Conservation (phyloP, 2,797 vertebrate species). For the Meda fulgida region DNA sequence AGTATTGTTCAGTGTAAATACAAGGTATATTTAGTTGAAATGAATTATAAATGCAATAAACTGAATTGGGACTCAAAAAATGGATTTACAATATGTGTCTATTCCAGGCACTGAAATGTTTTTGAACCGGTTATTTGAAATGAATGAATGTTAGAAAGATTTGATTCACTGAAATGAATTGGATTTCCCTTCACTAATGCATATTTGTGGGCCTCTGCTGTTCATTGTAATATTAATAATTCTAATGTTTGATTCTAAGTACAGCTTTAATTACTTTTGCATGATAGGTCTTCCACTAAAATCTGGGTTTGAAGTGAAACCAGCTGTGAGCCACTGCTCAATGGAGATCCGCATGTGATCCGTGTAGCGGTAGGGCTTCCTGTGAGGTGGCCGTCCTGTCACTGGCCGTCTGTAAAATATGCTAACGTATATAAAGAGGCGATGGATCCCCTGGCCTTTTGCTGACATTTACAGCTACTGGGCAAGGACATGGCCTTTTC, state of each 20-base stretch:
- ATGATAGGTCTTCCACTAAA: neutral
- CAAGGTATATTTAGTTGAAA: neutral
- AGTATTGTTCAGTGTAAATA: neutral
- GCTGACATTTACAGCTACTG: slow-evolving; percentile 89
- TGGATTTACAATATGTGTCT: neutral
- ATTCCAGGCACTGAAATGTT: neutral
- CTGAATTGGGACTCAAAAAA: neutral
- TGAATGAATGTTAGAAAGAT: neutral
- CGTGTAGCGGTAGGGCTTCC: slow-evolving; percentile 27
- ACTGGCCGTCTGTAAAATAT: slow-evolving; percentile 70
- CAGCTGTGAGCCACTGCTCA: neutral
- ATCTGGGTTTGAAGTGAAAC: neutral
- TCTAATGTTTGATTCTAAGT: neutral
- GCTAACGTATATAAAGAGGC: slow-evolving; percentile 74
- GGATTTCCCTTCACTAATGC: neutral
- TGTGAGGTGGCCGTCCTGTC: slow-evolving; percentile 53
- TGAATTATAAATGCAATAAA: neutral
- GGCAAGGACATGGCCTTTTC: slow-evolving; percentile 91
- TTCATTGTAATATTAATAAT: neutral
- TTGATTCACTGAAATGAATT: neutral
- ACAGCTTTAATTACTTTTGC: neutral
- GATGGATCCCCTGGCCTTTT: slow-evolving; percentile 81
- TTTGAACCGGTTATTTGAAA: neutral
- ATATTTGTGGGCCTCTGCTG: neutral
- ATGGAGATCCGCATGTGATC: slow-evolving; percentile 44